Evolutionary conservation across 2,888 invertebrate species (phyloP).

Genomic region (Macrophya annulata): DNA sequence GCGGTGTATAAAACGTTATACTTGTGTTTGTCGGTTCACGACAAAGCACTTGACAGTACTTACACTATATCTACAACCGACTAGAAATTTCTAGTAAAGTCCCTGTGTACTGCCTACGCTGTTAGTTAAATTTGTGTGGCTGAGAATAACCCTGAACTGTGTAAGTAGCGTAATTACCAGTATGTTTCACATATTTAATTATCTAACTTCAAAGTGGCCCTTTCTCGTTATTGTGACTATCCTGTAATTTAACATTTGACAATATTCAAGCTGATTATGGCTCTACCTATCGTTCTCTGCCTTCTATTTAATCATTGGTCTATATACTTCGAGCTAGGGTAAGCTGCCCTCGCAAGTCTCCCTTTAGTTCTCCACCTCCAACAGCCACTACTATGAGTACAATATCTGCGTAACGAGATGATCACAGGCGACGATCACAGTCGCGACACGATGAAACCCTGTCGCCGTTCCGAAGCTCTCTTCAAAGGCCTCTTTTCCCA

Average conservation of each 20-base stretch:
- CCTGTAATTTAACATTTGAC: constrained; percentile 58
- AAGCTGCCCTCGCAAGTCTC: constrained; percentile 14
- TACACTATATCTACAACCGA: not conserved
- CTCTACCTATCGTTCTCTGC: constrained; percentile 61
- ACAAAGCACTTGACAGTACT: not conserved
- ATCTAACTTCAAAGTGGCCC: constrained; percentile 60
- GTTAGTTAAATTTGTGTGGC: constrained; percentile 14
- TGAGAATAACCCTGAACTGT: not conserved
- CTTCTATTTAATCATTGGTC: constrained; percentile 70
- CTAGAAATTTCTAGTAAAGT: not conserved
- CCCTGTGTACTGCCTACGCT: not conserved
- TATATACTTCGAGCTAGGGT: constrained; percentile 58
- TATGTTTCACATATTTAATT: constrained; percentile 49
- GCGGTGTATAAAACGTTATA: not conserved
- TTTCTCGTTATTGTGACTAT: constrained; percentile 52
- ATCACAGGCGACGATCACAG: constrained; percentile 43
- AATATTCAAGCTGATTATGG: constrained; percentile 57
- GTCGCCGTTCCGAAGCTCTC: constrained; percentile 1
- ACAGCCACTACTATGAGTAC: constrained; percentile 8
- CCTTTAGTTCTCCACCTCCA: constrained; percentile 32
- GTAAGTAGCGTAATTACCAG: constrained; percentile 59
- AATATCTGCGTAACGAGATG: constrained; percentile 52
- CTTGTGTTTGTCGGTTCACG: not conserved
- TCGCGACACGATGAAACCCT: constrained; percentile 5
- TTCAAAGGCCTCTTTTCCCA: constrained; percentile 2